phyloP scores from a whole-genome alignment of 2,797 vertebrate species.

The Pogonophryne albipinna region DNA sequence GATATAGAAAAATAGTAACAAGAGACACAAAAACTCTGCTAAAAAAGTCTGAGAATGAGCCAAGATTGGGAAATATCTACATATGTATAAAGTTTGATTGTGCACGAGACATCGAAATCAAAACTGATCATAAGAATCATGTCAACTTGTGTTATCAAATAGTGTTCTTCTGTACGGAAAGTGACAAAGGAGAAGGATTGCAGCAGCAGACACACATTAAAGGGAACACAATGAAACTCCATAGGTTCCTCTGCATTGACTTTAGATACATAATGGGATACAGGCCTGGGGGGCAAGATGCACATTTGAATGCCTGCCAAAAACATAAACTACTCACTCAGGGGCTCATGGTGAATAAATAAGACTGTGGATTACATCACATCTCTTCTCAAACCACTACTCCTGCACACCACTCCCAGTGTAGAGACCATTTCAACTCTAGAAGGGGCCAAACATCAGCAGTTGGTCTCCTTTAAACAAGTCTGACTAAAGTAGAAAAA shows the following conservation, averaged over 20 bases:
- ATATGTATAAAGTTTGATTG: background rate
- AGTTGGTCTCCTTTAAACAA: conserved; percentile 89
- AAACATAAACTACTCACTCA: conserved; percentile 78
- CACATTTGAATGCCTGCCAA: conserved; percentile 79
- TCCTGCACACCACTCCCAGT: conserved; percentile 77
- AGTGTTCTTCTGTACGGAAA: conserved; percentile 22
- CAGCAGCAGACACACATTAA: conserved; percentile 40
- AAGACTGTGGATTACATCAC: conserved; percentile 85
- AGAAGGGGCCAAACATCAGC: conserved; percentile 84
- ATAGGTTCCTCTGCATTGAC: conserved; percentile 33
- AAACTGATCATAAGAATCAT: background rate
- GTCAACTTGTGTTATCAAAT: conserved; percentile 9
- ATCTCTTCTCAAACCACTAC: conserved; percentile 76
- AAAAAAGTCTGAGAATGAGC: background rate
- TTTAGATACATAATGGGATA: conserved; percentile 64
- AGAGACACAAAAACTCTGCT: background rate
- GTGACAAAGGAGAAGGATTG: conserved; percentile 27
- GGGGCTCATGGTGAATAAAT: conserved; percentile 84
- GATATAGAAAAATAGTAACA: background rate
- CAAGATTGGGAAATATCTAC: background rate
- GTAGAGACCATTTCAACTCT: conserved; percentile 83
- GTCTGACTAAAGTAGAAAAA: conserved; percentile 87
- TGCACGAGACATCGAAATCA: background rate
- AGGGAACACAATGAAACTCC: conserved; percentile 45
- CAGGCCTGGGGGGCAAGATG: conserved; percentile 60